Evolutionary conservation across 2,888 invertebrate genomes (phyloP).

Genomic region (Lepidocyrtinus sp.): DNA sequence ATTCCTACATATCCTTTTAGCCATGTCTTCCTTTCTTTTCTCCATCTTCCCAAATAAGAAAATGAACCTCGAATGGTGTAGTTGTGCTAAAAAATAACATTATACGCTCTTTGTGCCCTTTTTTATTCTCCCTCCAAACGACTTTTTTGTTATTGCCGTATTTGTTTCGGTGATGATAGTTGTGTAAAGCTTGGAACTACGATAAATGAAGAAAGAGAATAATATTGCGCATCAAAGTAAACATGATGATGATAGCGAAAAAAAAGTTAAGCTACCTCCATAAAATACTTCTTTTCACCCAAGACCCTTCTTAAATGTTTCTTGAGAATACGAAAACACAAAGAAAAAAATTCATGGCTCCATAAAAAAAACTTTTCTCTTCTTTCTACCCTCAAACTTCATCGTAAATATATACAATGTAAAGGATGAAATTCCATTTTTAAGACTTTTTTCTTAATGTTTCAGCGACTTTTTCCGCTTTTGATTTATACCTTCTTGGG

Average conservation of each 20-base stretch:
- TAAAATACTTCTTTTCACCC: constrained; percentile 13
- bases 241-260: constrained; percentile 22
- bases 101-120: neutral
- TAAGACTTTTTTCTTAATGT: constrained; percentile 24
- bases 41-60: neutral
- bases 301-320: neutral
- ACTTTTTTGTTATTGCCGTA: neutral
- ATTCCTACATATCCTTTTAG: neutral
- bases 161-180: neutral
- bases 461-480: constrained; percentile 24
- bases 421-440: constrained; percentile 8
- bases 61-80: neutral
- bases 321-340: constrained; percentile 24
- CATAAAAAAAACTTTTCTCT: constrained; percentile 48
- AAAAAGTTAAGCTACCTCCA: neutral
- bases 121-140: neutral
- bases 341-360: constrained; percentile 52
- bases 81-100: neutral
- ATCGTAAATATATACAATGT: constrained; percentile 6
- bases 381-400: constrained; percentile 31
- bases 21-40: neutral
- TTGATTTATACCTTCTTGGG: constrained; percentile 53
- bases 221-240: constrained; percentile 34
- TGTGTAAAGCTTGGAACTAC: neutral
- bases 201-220: constrained; percentile 32